Evolutionary conservation across 2,888 invertebrate genomes (phyloP).

Genomic region (Oxytorus armatus): DNA sequence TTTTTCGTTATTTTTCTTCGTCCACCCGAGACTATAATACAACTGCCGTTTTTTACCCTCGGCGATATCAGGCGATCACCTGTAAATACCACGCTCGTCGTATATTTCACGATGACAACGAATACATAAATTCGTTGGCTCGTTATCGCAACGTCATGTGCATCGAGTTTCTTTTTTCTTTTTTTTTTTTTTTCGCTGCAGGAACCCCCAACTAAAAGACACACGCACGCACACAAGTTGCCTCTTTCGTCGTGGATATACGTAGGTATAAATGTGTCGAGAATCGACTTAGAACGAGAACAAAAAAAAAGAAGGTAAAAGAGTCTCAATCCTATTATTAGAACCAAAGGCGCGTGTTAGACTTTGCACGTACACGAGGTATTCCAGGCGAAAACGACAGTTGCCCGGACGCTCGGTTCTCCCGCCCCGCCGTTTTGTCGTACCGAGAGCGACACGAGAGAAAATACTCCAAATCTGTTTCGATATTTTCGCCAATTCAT

Average conservation of each 20-base stretch:
- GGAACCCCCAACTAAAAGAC: conserved; percentile 13
- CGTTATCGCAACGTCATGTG: conserved; percentile 57
- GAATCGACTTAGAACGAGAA: too few relatives aligned
- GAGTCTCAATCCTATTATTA: conserved; percentile 53
- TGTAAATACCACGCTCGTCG: conserved; percentile 25
- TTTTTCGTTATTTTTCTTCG: not conserved
- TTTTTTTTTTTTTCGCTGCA: too few relatives aligned
- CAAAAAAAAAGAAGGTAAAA: too few relatives aligned
- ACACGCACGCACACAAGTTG: too few relatives aligned
- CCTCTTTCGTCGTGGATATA: not conserved
- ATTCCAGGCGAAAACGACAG: not conserved
- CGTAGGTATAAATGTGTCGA: not conserved
- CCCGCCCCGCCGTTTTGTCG: too few relatives aligned
- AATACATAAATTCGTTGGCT: conserved; percentile 59
- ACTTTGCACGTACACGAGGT: not conserved
- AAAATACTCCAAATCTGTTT: too few relatives aligned
- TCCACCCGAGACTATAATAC: too few relatives aligned
- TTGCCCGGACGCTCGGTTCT: too few relatives aligned
- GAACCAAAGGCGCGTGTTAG: conserved; percentile 13
- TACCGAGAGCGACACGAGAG: too few relatives aligned
- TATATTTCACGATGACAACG: conserved; percentile 56
- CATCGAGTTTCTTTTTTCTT: conserved; percentile 48
- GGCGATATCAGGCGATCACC: conserved; percentile 49
- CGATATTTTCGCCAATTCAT: too few relatives aligned
- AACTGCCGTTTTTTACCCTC: conserved; percentile 49